phyloP scores from a whole-genome alignment of 2,797 vertebrate genomes.

The Philypnodon macrostomus region DNA sequence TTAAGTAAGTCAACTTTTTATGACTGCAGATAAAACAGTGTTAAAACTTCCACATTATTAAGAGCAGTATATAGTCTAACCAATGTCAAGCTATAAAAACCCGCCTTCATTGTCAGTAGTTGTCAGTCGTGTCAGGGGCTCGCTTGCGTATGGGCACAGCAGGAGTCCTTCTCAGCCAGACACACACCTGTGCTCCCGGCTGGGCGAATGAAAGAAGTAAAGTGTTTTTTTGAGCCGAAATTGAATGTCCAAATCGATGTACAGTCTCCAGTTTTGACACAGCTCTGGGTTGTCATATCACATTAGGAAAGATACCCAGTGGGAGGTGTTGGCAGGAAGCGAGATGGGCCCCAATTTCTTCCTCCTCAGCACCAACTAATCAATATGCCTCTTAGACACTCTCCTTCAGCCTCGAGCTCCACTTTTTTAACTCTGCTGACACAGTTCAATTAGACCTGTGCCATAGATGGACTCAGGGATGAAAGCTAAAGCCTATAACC shows the following conservation, averaged over 20 bases:
- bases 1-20: too few relatives aligned
- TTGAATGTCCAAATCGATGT: conserved; percentile 63
- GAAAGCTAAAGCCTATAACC: conserved; percentile 21
- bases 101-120: conserved; percentile 12
- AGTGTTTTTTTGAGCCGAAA: conserved; percentile 53
- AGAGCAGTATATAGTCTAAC: neutral
- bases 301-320: conserved; percentile 64
- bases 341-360: conserved; percentile 58
- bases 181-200: conserved; percentile 31
- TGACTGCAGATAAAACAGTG: too few relatives aligned
- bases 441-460: conserved; percentile 60
- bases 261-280: conserved; percentile 62
- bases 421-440: conserved; percentile 52
- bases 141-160: conserved; percentile 14
- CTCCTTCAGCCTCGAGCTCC: conserved; percentile 32
- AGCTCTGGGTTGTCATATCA: conserved; percentile 60
- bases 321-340: conserved; percentile 58
- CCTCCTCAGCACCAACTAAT: conserved; percentile 55
- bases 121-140: too few relatives aligned
- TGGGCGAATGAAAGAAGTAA: conserved; percentile 50
- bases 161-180: conserved; percentile 41
- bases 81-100: conserved; percentile 22
- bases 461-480: too few relatives aligned
- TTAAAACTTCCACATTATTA: too few relatives aligned
- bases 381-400: conserved; percentile 63